Evolutionary conservation across 2,888 invertebrate species (phyloP).

Genomic region (Pollenia amentaria): DNA sequence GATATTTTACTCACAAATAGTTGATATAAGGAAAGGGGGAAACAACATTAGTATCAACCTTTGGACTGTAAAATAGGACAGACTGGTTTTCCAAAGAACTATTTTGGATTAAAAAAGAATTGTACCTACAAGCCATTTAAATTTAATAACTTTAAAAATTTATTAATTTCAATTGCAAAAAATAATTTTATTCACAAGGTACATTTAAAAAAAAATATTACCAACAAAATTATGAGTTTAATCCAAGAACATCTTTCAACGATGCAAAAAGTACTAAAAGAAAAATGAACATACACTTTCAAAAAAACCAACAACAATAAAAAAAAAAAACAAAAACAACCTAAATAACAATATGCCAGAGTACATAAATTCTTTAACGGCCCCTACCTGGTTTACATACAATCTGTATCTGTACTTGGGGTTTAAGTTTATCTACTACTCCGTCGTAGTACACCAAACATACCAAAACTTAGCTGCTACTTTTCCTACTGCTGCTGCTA

Average conservation of each 20-base stretch:
- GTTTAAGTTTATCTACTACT: conserved; percentile 35
- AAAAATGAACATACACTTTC: background rate
- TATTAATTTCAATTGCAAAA: background rate
- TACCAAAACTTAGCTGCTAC: conserved; percentile 28
- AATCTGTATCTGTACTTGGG: conserved; percentile 19
- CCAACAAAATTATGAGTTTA: conserved; percentile 43
- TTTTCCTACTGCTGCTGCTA: conserved; percentile 36
- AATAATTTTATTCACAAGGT: background rate
- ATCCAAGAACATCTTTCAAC: background rate
- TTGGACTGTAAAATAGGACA: too few species aligned
- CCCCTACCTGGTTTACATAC: conserved; percentile 39
- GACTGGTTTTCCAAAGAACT: too few species aligned
- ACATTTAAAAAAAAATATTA: background rate
- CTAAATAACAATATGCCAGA: conserved; percentile 39
- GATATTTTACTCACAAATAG: too few species aligned
- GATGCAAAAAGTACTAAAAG: background rate
- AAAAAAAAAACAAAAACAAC: conserved; percentile 12
- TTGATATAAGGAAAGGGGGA: too few species aligned
- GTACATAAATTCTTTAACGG: conserved; percentile 62
- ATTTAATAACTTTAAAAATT: too few species aligned
- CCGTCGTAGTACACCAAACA: background rate
- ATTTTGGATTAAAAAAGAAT: too few species aligned
- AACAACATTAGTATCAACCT: too few species aligned
- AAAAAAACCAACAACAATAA: background rate
- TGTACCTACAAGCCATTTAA: too few species aligned